A percentile compares a stretch with the other conserved stretches of the same genome.
These are phyloP conservation scores for Andrena bicolor DNA, from an alignment of 2,888 invertebrate genomes.

Conservation along the genomic window DNA sequence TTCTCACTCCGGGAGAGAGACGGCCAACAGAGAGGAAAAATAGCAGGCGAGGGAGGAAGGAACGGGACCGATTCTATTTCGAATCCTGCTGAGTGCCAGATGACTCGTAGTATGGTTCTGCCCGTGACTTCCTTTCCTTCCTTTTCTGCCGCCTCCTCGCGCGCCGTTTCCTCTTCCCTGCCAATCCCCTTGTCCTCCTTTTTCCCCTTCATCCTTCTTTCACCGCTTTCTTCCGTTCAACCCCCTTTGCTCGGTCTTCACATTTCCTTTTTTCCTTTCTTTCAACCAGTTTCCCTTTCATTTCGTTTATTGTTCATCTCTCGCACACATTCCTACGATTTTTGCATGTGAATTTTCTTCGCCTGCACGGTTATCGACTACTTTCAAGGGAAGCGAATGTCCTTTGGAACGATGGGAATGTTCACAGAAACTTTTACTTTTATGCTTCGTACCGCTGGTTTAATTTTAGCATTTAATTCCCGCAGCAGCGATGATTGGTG, in stretches of 20 bases:
- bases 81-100: slow-evolving; percentile 83
- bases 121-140: slow-evolving; percentile 59
- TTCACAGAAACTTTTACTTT: no score
- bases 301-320: not conserved
- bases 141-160: slow-evolving; percentile 49
- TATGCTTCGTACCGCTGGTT: no score
- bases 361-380: no score
- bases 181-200: slow-evolving; percentile 43
- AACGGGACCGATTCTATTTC: slow-evolving; percentile 80
- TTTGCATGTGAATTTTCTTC: no score
- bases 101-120: slow-evolving; percentile 78
- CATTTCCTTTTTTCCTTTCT: slow-evolving; percentile 7
- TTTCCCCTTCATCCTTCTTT: slow-evolving; percentile 18
- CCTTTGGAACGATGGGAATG: no score
- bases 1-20: slow-evolving; percentile 58
- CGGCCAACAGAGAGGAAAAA: slow-evolving; percentile 57
- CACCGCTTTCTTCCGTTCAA: slow-evolving; percentile 10
- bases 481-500: not conserved
- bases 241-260: slow-evolving; percentile 44
- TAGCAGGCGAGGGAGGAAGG: slow-evolving; percentile 40
- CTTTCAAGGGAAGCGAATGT: no score
- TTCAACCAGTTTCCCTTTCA: slow-evolving; percentile 2
- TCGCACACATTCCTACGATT: not conserved
- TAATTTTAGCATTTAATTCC: not conserved
- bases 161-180: not conserved